These are phyloP conservation scores for Heliothis subflexa DNA, from an alignment of 1,140 invertebrate species.

Conservation along the genomic window DNA sequence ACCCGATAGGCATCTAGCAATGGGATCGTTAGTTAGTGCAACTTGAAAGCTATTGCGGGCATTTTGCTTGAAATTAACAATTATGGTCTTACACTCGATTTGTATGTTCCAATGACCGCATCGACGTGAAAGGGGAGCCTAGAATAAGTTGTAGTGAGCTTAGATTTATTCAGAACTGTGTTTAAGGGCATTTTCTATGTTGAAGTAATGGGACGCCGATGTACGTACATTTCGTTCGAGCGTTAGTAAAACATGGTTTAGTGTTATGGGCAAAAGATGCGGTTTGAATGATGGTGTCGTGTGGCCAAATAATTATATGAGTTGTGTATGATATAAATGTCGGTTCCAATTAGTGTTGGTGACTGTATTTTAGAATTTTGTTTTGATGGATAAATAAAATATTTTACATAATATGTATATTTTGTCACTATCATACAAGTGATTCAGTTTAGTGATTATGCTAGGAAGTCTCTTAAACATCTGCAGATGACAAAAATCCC, in stretches of 20 bases:
- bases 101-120: conserved; percentile 69
- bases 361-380: not conserved
- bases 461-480: too few species aligned
- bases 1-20: conserved; percentile 83
- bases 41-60: conserved; percentile 80
- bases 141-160: conserved; percentile 47
- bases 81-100: conserved; percentile 81
- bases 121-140: conserved; percentile 54
- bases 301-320: not conserved
- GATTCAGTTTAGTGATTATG: too few species aligned
- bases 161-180: conserved; percentile 42
- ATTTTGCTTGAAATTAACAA: conserved; percentile 85
- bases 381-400: not conserved
- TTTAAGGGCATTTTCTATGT: conserved; percentile 33
- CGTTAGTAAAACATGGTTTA: conserved; percentile 17
- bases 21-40: conserved; percentile 82
- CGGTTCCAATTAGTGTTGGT: not conserved
- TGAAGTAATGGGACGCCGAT: conserved; percentile 28
- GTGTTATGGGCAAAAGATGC: conserved; percentile 13
- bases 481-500: too few species aligned
- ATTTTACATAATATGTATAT: too few species aligned
- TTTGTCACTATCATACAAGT: too few species aligned
- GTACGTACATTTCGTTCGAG: conserved; percentile 25
- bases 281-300: conserved; percentile 9
- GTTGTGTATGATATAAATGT: conserved; percentile 12